Conservation (phyloP, 2,888 invertebrate species). For the Anodontia alba region DNA sequence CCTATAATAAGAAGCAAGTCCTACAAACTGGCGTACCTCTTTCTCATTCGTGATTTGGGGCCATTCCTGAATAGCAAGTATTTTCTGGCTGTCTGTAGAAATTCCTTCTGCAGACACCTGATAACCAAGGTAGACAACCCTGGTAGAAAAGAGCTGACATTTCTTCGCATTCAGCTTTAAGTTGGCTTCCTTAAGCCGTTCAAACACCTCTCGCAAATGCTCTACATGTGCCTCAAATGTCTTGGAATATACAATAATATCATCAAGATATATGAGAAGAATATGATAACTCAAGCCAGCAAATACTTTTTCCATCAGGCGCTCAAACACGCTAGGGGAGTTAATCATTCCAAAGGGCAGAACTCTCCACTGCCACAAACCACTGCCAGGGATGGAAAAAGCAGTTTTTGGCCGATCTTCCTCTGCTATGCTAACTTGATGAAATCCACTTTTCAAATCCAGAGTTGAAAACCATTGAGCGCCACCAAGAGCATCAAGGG, state of each 20-base stretch:
- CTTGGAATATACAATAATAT: neutral
- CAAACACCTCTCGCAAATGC: neutral
- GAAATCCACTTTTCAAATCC: too few relatives aligned
- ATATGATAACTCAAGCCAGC: neutral
- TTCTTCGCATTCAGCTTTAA: conserved; percentile 25
- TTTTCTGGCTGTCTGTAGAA: conserved; percentile 48
- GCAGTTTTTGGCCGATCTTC: too few relatives aligned
- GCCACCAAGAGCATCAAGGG: too few relatives aligned
- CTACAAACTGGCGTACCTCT: conserved; percentile 53
- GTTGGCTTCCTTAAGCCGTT: neutral
- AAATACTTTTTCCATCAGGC: too few relatives aligned
- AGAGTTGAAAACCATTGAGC: too few relatives aligned
- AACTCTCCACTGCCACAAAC: too few relatives aligned
- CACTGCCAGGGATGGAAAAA: too few relatives aligned
- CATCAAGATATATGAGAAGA: neutral
- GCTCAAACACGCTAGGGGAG: too few relatives aligned
- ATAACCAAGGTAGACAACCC: conserved; percentile 60
- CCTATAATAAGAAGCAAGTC: conserved; percentile 61
- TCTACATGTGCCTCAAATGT: conserved; percentile 22
- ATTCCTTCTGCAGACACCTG: conserved; percentile 49
- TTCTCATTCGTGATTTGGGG: conserved; percentile 36
- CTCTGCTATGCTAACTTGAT: too few relatives aligned
- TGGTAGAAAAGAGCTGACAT: conserved; percentile 4
- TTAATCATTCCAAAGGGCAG: too few relatives aligned
- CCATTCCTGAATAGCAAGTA: conserved; percentile 46